phyloP scores from a whole-genome alignment of 2,797 vertebrate species.

The Tokudaia tokunoshimensis region DNA sequence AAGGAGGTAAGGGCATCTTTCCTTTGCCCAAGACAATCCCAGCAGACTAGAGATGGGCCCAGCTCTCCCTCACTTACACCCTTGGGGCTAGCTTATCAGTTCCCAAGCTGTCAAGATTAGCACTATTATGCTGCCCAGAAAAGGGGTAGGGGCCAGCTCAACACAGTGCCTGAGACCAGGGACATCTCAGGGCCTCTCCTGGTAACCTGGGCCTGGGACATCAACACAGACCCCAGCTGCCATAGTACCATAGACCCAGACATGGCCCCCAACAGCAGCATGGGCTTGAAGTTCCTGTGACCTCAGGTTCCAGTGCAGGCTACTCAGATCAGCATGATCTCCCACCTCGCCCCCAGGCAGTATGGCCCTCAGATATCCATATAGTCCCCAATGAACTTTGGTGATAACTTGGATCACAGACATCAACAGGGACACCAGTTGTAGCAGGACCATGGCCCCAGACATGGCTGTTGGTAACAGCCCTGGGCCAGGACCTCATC shows the following conservation, averaged over 20 bases:
- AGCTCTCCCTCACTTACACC: background rate
- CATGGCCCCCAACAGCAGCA: background rate
- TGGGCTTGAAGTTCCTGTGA: background rate
- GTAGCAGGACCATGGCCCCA: background rate
- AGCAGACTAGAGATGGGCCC: background rate
- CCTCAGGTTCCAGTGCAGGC: background rate
- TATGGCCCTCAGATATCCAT: background rate
- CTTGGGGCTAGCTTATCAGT: background rate
- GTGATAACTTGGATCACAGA: background rate
- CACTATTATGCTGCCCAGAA: background rate
- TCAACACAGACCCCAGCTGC: background rate
- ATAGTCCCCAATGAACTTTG: background rate
- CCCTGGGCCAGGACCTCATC: background rate
- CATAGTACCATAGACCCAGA: background rate
- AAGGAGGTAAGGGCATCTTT: background rate
- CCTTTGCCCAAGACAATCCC: background rate
- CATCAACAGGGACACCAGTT: background rate
- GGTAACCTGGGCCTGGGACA: background rate
- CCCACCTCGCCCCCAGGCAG: background rate
- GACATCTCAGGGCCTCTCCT: background rate
- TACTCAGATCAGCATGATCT: background rate
- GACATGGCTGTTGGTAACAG: background rate
- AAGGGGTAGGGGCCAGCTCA: background rate
- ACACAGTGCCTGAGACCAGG: background rate
- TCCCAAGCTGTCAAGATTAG: background rate